phyloP scores from a whole-genome alignment of 2,113 vertebrate genomes.

The Megaceryle maxima region DNA sequence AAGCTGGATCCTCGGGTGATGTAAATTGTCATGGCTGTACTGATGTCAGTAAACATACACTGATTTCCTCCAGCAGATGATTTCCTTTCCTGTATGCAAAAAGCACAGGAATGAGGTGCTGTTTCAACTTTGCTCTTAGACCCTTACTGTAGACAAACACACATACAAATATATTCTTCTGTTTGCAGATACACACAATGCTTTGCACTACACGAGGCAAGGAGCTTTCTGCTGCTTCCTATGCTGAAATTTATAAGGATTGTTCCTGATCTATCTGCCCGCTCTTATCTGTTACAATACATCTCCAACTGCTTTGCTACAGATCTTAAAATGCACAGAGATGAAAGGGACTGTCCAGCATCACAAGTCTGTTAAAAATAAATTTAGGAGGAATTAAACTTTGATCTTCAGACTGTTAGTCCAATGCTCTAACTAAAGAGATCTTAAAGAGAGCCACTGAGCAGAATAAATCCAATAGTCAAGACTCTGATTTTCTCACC shows the following conservation, averaged over 20 bases:
- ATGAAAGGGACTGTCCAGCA: constrained; percentile 19
- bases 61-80: constrained; percentile 10
- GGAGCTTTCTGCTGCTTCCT: not conserved
- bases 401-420: not conserved
- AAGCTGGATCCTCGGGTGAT: constrained; percentile 38
- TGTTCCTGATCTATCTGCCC: not conserved
- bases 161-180: not conserved
- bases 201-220: not conserved
- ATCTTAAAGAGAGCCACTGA: not conserved
- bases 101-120: not conserved
- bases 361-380: constrained; percentile 14
- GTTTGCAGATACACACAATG: not conserved
- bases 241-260: not conserved
- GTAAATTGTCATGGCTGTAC: not conserved
- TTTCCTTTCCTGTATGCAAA: not conserved
- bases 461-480: not conserved
- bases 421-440: not conserved
- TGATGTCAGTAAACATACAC: constrained; percentile 13
- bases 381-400: not conserved
- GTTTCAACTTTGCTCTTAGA: not conserved
- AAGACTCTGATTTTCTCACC: not conserved
- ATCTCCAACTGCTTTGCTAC: not conserved
- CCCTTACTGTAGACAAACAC: not conserved
- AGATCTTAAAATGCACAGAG: not conserved
- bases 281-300: not conserved